These are phyloP conservation scores for Caenorhabditis remanei DNA, from an alignment of 1,140 invertebrate genomes.

Conservation along the genomic window DNA sequence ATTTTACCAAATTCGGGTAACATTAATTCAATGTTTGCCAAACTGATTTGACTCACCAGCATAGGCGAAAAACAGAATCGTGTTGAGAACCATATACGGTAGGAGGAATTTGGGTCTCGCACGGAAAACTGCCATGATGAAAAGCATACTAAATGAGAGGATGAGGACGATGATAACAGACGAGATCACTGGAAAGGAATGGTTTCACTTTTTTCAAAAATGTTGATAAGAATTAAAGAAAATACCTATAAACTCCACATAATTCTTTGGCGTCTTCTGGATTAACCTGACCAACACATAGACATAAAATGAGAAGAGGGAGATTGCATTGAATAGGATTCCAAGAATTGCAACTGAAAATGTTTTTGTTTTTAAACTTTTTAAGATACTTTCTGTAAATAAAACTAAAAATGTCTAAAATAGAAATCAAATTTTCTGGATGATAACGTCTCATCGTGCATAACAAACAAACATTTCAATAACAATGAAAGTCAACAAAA, in stretches of 20 bases:
- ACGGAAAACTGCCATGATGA: slow-evolving; percentile 32
- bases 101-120: slow-evolving; percentile 34
- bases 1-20: background rate
- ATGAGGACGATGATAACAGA: background rate
- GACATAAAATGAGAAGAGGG: background rate
- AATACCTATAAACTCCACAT: slow-evolving; percentile 27
- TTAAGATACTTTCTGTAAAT: too few species aligned
- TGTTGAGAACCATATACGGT: slow-evolving; percentile 35
- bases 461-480: background rate
- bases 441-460: background rate
- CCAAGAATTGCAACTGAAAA: slow-evolving; percentile 22
- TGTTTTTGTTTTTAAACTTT: background rate
- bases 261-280: slow-evolving; percentile 31
- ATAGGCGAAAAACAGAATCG: slow-evolving; percentile 47
- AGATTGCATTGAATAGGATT: slow-evolving; percentile 28
- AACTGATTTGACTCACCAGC: slow-evolving; percentile 20
- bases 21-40: slow-evolving; percentile 15
- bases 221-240: too few species aligned
- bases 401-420: background rate
- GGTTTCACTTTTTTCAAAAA: too few species aligned
- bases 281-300: slow-evolving; percentile 2
- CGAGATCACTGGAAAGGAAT: slow-evolving; percentile 26
- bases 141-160: slow-evolving; percentile 13
- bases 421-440: background rate
- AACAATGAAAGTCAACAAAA: background rate